Evolutionary conservation across 2,888 invertebrate genomes (phyloP).

Genomic region (Clistopyga incitator): DNA sequence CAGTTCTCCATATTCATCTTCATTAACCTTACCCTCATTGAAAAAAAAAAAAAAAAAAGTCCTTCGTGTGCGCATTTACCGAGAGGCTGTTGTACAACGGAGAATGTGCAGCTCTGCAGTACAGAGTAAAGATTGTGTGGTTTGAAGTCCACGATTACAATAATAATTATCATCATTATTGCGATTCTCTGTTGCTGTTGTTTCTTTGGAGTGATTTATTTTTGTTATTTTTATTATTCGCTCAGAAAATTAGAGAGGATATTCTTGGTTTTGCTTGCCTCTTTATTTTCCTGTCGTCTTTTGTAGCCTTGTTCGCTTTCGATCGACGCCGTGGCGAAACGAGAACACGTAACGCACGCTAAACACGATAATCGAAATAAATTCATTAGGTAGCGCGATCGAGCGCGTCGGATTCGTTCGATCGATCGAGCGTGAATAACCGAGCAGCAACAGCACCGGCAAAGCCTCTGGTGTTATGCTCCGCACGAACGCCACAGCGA

Average conservation of each 20-base stretch:
- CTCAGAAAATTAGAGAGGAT: background rate
- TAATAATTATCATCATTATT: conserved; percentile 8
- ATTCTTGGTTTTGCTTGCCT: background rate
- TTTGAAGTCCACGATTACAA: conserved; percentile 2
- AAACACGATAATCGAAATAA: conserved; percentile 73
- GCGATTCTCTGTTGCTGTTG: background rate
- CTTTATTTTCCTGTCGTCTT: conserved; percentile 2
- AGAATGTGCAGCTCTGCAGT: background rate
- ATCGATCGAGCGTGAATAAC: conserved; percentile 68
- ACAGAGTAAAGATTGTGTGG: background rate
- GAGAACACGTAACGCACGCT: conserved; percentile 66
- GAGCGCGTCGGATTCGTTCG: conserved; percentile 71
- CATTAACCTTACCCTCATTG: background rate
- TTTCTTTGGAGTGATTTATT: background rate
- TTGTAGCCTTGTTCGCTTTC: conserved; percentile 6
- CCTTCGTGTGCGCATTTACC: background rate
- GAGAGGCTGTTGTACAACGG: background rate
- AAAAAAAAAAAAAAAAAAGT: background rate
- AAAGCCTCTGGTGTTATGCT: conserved; percentile 13
- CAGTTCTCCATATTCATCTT: background rate
- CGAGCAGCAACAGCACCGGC: conserved; percentile 50
- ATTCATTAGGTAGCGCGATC: conserved; percentile 74
- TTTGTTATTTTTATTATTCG: conserved; percentile 9
- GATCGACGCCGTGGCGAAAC: conserved; percentile 50
- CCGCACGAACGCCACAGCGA: conserved; percentile 61